Evolutionary conservation across 2,888 invertebrate species (phyloP).

Genomic region (Melanchra persicariae): DNA sequence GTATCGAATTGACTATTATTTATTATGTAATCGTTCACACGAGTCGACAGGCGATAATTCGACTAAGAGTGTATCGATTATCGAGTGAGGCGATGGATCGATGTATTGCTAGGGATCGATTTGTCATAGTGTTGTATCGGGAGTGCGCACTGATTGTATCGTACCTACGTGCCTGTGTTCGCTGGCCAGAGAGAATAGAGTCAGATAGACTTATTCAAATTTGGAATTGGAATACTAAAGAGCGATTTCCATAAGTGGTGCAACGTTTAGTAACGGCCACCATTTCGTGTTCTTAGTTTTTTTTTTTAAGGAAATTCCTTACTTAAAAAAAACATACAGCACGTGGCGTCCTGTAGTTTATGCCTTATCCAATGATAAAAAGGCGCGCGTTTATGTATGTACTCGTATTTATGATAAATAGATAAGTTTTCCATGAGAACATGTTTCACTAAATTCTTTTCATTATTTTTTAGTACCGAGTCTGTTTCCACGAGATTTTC

Average conservation of each 20-base stretch:
- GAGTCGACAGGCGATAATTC: conserved; percentile 68
- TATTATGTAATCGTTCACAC: conserved; percentile 71
- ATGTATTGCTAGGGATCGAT: conserved; percentile 73
- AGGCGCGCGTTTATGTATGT: too few relatives aligned
- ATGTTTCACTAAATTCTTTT: too few relatives aligned
- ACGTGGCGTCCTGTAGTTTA: too few relatives aligned
- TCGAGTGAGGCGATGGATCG: conserved; percentile 66
- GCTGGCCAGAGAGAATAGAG: conserved; percentile 25
- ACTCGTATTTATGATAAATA: too few relatives aligned
- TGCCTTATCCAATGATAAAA: too few relatives aligned
- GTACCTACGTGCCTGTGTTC: conserved; percentile 38
- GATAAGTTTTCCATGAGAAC: too few relatives aligned
- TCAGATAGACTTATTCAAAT: conserved; percentile 33
- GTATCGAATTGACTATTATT: conserved; percentile 71
- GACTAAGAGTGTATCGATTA: conserved; percentile 68
- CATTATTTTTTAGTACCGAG: too few relatives aligned
- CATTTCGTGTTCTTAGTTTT: too few relatives aligned
- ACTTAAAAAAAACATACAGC: too few relatives aligned
- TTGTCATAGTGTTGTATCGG: conserved; percentile 74
- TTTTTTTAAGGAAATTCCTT: too few relatives aligned
- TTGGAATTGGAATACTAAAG: conserved; percentile 36
- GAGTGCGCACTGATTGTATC: conserved; percentile 61
- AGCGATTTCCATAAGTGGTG: conserved; percentile 17
- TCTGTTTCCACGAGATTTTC: too few relatives aligned
- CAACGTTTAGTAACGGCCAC: too few relatives aligned